Conservation (phyloP, 2,797 vertebrate genomes). For the Leucoraja ocellata region DNA sequence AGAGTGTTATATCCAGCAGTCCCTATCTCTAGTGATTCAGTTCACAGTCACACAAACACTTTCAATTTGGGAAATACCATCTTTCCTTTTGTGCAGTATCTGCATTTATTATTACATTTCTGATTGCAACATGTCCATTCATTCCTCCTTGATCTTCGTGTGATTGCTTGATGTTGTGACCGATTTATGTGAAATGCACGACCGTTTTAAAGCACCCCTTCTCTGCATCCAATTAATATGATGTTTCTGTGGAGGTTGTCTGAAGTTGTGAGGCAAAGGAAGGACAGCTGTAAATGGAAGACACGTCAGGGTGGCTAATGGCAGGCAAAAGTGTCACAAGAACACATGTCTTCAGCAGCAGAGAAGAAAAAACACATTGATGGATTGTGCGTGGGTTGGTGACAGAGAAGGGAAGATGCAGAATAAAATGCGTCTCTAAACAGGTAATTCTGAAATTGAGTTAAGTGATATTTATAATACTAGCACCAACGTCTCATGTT, state of each 20-base stretch:
- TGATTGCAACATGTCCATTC: background rate
- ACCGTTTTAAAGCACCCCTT: no score
- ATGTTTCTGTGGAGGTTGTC: background rate
- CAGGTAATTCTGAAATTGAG: background rate
- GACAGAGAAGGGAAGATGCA: background rate
- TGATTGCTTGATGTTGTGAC: background rate
- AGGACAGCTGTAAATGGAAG: background rate
- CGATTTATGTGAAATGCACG: background rate
- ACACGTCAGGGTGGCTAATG: background rate
- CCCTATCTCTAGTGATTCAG: no score
- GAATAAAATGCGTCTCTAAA: background rate
- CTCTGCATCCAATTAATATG: background rate
- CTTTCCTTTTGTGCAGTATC: no score
- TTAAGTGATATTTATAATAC: background rate
- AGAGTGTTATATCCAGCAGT: no score
- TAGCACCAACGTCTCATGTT: background rate
- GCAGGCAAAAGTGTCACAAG: background rate
- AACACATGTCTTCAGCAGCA: background rate
- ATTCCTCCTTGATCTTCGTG: background rate
- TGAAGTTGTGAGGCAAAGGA: background rate
- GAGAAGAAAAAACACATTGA: background rate
- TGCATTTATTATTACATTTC: no score
- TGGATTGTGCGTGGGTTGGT: background rate
- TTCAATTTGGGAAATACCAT: no score
- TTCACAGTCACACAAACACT: no score